Evolutionary conservation across 2,797 vertebrate genomes (phyloP).

Genomic region (Characodon lateralis): DNA sequence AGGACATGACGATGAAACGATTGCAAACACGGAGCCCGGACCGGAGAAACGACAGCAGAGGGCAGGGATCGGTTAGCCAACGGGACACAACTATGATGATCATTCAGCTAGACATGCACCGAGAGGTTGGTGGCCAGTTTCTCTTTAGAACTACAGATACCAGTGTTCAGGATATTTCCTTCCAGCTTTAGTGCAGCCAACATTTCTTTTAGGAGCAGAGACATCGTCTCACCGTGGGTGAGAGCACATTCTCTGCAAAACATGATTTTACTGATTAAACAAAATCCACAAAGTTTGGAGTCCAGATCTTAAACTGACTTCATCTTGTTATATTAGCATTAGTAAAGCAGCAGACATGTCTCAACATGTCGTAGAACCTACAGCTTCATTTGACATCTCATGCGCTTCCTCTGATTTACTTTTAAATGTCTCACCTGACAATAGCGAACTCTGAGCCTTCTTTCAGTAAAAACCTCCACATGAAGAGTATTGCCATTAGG

Average conservation of each 20-base stretch:
- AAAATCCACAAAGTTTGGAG: no score
- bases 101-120: not conserved
- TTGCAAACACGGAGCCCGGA: conserved; percentile 54
- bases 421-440: not conserved
- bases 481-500: not conserved
- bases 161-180: not conserved
- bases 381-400: not conserved
- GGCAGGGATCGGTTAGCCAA: not conserved
- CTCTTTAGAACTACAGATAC: not conserved
- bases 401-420: not conserved
- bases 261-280: no score
- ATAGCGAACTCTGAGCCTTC: not conserved
- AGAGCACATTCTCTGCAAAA: no score
- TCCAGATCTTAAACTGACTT: no score
- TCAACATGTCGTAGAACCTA: not conserved
- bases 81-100: not conserved
- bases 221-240: not conserved
- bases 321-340: not conserved
- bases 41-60: conserved; percentile 32
- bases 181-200: not conserved
- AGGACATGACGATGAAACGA: conserved; percentile 61
- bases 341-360: not conserved
- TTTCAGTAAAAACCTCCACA: not conserved
- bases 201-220: not conserved
- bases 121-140: not conserved